phyloP scores from a whole-genome alignment of 2,797 vertebrate genomes.

The Chelmon rostratus region DNA sequence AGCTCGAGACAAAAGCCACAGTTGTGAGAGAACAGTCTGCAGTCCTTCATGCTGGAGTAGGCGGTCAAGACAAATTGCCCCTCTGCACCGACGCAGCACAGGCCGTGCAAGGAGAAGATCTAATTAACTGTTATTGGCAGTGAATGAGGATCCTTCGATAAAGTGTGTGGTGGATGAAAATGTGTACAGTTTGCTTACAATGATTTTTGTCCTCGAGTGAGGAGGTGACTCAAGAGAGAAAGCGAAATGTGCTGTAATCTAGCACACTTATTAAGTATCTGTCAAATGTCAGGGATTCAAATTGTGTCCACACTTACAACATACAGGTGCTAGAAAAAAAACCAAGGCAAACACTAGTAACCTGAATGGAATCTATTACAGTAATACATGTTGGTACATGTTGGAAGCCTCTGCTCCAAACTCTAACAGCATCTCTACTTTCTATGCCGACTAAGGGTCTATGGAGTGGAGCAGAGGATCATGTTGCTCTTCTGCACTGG shows the following conservation, averaged over 20 bases:
- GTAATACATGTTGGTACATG: too few relatives aligned
- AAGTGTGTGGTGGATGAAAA: constrained; percentile 18
- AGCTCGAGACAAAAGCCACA: constrained; percentile 47
- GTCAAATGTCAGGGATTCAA: not conserved
- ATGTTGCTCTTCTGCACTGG: too few relatives aligned
- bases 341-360: not conserved
- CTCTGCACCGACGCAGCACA: constrained; percentile 32
- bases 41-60: constrained; percentile 45
- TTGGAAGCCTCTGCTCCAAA: too few relatives aligned
- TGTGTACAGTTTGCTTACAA: not conserved
- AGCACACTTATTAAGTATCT: not conserved
- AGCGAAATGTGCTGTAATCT: constrained; percentile 5
- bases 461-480: too few relatives aligned
- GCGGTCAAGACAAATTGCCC: constrained; percentile 48
- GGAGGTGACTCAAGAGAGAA: not conserved
- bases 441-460: too few relatives aligned
- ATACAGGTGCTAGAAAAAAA: not conserved
- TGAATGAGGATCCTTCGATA: constrained; percentile 44
- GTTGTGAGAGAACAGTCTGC: constrained; percentile 39
- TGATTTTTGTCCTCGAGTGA: constrained; percentile 31
- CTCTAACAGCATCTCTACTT: too few relatives aligned
- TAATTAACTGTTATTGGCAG: constrained; percentile 44
- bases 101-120: constrained; percentile 45
- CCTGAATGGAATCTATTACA: not conserved
- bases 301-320: not conserved